These are phyloP conservation scores for Eucidaris tribuloides DNA, from an alignment of 35 echinoderm and acorn worm species.

Conservation along the genomic window DNA sequence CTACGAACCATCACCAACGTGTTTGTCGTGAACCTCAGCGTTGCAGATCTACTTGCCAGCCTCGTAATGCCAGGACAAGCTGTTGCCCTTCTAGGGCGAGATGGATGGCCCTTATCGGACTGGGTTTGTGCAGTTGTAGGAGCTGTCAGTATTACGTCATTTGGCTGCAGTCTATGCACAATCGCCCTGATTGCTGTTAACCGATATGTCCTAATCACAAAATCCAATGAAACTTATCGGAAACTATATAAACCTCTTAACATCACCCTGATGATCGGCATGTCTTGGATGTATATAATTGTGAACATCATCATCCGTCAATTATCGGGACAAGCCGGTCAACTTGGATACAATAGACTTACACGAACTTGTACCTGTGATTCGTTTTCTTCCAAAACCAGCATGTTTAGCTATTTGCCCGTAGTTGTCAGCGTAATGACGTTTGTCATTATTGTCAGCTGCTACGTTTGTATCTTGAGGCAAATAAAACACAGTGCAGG, in stretches of 20 bases:
- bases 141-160: constrained; percentile 41
- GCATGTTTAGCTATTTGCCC: constrained; percentile 51
- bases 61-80: constrained; percentile 42
- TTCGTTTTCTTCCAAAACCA: constrained; percentile 53
- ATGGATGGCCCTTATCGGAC: constrained; percentile 36
- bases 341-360: constrained; percentile 77
- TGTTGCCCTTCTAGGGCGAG: constrained; percentile 47
- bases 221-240: constrained; percentile 18
- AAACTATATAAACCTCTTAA: constrained; percentile 31
- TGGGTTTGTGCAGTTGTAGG: constrained; percentile 45
- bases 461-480: constrained; percentile 72
- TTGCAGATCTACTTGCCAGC: constrained; percentile 58
- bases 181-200: constrained; percentile 73
- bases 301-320: constrained; percentile 48
- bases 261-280: constrained; percentile 30
- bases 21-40: constrained; percentile 77
- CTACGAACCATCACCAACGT: constrained; percentile 69
- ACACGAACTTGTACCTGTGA: constrained; percentile 66
- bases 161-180: constrained; percentile 71
- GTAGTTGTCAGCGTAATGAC: constrained; percentile 57
- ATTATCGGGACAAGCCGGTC: constrained; percentile 51
- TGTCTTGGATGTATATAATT: constrained; percentile 65
- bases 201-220: constrained; percentile 59
- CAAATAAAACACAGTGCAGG: no score
- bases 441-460: constrained; percentile 62